Conservation (phyloP, 2,888 invertebrate genomes). For the Notodonta dromedarius region DNA sequence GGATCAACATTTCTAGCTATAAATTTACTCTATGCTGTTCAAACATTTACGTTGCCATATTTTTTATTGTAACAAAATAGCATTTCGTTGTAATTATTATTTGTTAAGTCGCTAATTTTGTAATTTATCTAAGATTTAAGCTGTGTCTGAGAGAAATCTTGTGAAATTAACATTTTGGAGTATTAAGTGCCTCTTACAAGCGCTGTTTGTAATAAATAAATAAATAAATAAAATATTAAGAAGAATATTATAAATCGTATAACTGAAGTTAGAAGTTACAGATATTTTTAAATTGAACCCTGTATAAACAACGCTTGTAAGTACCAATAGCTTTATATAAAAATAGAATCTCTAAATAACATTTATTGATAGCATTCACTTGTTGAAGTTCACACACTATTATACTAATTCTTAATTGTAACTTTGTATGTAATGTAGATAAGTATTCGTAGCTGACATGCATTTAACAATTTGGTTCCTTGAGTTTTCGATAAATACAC, state of each 20-base stretch:
- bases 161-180: too few species aligned
- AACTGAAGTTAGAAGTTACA: too few species aligned
- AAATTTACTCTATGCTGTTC: too few species aligned
- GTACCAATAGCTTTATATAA: background rate
- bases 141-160: background rate
- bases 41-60: background rate
- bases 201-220: background rate
- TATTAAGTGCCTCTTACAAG: background rate
- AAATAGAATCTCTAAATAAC: too few species aligned
- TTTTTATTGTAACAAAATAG: background rate
- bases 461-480: conserved; percentile 38
- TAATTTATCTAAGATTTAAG: background rate
- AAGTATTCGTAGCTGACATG: conserved; percentile 24
- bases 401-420: conserved; percentile 24
- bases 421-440: conserved; percentile 18
- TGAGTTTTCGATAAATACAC: conserved; percentile 18
- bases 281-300: too few species aligned
- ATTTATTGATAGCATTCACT: conserved; percentile 31
- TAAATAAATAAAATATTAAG: too few species aligned
- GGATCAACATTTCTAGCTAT: too few species aligned
- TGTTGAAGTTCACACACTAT: conserved; percentile 32
- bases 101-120: background rate
- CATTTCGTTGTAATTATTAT: background rate
- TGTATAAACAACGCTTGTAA: background rate
- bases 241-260: too few species aligned